Percentiles rank a stretch among this genome's conserved stretches.
These are phyloP conservation scores for Ganaspis brasiliensis DNA, from an alignment of 2,888 invertebrate species.

Conservation along the genomic window DNA sequence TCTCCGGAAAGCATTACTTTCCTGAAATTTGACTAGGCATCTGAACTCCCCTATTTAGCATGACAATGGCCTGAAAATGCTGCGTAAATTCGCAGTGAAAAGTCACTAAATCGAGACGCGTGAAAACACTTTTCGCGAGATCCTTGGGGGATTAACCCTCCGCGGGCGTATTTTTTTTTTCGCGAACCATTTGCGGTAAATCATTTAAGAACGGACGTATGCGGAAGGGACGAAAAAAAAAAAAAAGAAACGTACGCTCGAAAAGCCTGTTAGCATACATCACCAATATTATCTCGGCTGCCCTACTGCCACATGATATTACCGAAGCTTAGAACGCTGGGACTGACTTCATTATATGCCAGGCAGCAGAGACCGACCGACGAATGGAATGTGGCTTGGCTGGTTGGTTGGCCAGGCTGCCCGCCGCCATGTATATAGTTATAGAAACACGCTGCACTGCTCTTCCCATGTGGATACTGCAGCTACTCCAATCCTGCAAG, in stretches of 20 bases:
- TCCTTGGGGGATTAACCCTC: conserved; percentile 61
- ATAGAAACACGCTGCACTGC: not conserved
- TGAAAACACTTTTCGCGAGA: conserved; percentile 55
- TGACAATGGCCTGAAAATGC: conserved; percentile 36
- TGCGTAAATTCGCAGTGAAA: conserved; percentile 44
- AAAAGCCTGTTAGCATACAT: conserved; percentile 77
- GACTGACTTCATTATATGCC: conserved; percentile 77
- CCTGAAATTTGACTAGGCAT: conserved; percentile 36
- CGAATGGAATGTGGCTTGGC: conserved; percentile 57
- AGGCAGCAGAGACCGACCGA: conserved; percentile 50
- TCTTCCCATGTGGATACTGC: conserved; percentile 27
- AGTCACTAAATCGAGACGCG: conserved; percentile 56
- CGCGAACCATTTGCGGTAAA: conserved; percentile 66
- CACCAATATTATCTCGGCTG: conserved; percentile 76
- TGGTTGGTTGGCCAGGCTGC: conserved; percentile 50
- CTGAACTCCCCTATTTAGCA: conserved; percentile 26
- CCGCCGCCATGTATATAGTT: conserved; percentile 27
- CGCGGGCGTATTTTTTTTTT: conserved; percentile 57
- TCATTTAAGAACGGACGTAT: conserved; percentile 66
- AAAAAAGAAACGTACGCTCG: conserved; percentile 56
- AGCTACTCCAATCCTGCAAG: conserved; percentile 10
- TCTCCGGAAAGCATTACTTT: conserved; percentile 31
- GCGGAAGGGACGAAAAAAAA: conserved; percentile 53
- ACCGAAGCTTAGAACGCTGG: conserved; percentile 75
- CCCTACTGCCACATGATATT: conserved; percentile 73